Evolutionary conservation across 2,888 invertebrate genomes (phyloP).

Genomic region (Cancer borealis): DNA sequence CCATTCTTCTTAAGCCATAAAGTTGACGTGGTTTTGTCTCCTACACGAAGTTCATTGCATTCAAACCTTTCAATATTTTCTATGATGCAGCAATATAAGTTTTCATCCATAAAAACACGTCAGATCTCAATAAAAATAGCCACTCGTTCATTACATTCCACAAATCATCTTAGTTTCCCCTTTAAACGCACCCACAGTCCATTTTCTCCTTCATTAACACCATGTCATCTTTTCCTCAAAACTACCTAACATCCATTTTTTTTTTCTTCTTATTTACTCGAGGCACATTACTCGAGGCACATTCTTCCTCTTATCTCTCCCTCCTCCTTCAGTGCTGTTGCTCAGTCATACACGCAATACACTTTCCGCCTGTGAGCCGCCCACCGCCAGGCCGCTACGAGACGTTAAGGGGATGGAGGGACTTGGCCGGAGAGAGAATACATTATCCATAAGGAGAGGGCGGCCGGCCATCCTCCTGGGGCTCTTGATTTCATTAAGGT

Average conservation of each 20-base stretch:
- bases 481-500: slow-evolving; percentile 50
- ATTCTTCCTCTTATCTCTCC: background rate
- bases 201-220: no score
- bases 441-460: slow-evolving; percentile 24
- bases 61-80: no score
- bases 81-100: no score
- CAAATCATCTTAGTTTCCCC: background rate
- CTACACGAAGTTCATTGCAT: background rate
- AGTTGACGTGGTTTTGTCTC: background rate
- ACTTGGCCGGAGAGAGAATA: slow-evolving; percentile 22
- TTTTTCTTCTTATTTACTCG: background rate
- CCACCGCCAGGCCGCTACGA: background rate
- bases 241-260: no score
- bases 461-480: slow-evolving; percentile 13
- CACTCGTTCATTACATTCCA: background rate
- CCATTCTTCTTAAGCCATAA: background rate
- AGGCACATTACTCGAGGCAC: slow-evolving; percentile 1
- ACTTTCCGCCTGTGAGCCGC: background rate
- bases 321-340: background rate
- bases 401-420: background rate
- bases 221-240: no score
- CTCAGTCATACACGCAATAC: background rate
- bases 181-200: background rate
- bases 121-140: background rate
- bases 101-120: background rate